Base-by-base conservation (phyloP, 2,113 vertebrate genomes). In the Herpetotheres cachinnans region DNA sequence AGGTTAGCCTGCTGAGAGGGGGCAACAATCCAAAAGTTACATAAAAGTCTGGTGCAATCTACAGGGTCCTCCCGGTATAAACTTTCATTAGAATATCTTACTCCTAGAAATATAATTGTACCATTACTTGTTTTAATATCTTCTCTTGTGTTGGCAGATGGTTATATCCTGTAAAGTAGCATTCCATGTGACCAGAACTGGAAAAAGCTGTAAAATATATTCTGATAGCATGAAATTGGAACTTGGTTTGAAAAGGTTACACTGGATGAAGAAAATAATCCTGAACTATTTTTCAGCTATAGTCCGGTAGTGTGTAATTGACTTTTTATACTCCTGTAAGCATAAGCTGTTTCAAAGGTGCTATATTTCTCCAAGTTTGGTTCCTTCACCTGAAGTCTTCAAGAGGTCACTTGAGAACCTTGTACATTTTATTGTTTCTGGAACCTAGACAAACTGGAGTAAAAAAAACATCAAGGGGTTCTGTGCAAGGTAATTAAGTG, bases 191-290 rank as follows among this genome's bases (percentile, higher is more conserved):
- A 65, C 67, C 79, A 86, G 55, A 92, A 83, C 63, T 73, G 55
- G 79, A 81, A 93, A 89, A 63, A 93, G 38, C 46, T 46, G 16
- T 96, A 89, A 95, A 90, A 80, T 90, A 58, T 78, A 81, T 90
- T 95, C 46, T 95, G 74, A 78, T 80, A 90, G 85, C 90, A 78
- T 95, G 90, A 96, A 97, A 96, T 90, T 89, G 88, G 46, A 92
- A 94, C 59, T 93, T 94, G 70, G 93, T 94, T 96, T 89, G 76
- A 89, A 95, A 81, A 90, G 82, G 63, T 94, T 94, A 81, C 67
- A 63, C 63, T 74, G 63, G 79, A 92, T 83, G 55, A 96, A 88
- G 72, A 86, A 96, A 95, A 88, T 89, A 95, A 93, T 92, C 82
- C 82, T 78, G 29, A 65, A 76, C 76, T 88, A 54, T 90, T 95